Evolutionary conservation across 2,888 invertebrate genomes (phyloP), one percentile per base, ranked within the genome.

Genomic region (Anthoptus insignis): DNA sequence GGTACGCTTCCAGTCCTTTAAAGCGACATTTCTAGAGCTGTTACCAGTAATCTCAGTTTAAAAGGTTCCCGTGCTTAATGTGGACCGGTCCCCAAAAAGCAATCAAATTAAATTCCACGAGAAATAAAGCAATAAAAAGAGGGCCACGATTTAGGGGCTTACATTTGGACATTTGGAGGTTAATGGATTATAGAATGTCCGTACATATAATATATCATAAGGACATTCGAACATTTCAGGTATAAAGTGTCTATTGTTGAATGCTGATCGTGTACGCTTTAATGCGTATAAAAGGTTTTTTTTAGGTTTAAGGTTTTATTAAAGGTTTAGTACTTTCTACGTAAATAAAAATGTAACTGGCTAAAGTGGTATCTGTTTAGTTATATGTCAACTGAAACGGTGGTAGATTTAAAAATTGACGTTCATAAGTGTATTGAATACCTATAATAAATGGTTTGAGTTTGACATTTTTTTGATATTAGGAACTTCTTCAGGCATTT

Each of bases 41-140:
- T 27, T 42, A 42, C 56, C 2, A 29, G 42, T 42, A 53, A 54
- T 47, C 52, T 42, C 47, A 24, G 34, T 49, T 47, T 56, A 24
- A 63, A 61, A 61, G 54, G 47, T 49, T 47, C 53, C 50, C 29
- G 24, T 27, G 29, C 9, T 24, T 56, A 63, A 37, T 47, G 13
- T 47, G 76, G 80, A 79, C 78, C 79, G 74, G 59, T 74, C 39
- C 57, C 70, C 69, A 76, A 77, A 76, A 78, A 77, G 80, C 71
- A 71, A 74, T 73, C 68, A 70, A 72, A 72, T 80, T 75, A 80
- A 82, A 83, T 80, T 79, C 77, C 78, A 76, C 70, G 75, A 77
- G 76, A 78, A 79, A 81, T 85, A 81, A 83, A 83, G 81, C 81
- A 74, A 84, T 85, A 83, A 86, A 82, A 80, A 75, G 75, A 74